Evolutionary conservation across 2,888 invertebrate genomes (phyloP), one percentile per base, ranked within the genome.

Genomic region (Xanthia togata): DNA sequence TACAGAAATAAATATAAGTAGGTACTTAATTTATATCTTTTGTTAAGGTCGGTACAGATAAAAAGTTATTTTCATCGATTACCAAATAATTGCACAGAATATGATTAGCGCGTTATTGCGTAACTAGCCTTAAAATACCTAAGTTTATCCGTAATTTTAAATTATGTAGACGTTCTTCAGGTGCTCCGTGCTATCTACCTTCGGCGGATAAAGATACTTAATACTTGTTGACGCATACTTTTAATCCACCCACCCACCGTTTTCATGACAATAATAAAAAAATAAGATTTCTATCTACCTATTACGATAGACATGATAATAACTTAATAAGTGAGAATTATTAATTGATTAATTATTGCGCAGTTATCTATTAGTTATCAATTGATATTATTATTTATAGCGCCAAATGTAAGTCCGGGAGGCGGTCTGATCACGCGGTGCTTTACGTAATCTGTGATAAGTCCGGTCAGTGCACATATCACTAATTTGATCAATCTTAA

Each of bases 281-380:
- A 38, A 14, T n/a, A 55, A 23, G 2, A 17, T 44, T 26, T 47
- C 20, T 47, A 47, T 31, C 23, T 57, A 31, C n/a, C 17, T 53
- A 26, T 35, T 23, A 35, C 17, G 17, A 23, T 81, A 81, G 77
- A 62, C 44, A 62, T 14, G 73, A 81, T 77, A 23, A 31, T 23
- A 23, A 9, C 26, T 57, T 77, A 23, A 31, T 23, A 23, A 9
- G 35, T 57, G 50, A 57, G 76, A 78, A 78, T 82, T 4, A 76
- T 57, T 50, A 41, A 63, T 76, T 57, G 11, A 23, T 26, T 63
- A 76, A 82, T 82, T 50, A 44, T 14, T 82, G 55, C 76, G 78
- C 82, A 50, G 81, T 41, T n/a, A n/a, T n/a, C n/a, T n/a, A n/a
- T 76, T 31, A 31, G 31, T 31, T 78, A 76, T 82, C 63, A 57